Conservation (phyloP, 2,888 invertebrate species). For the Camponotus fellah region DNA sequence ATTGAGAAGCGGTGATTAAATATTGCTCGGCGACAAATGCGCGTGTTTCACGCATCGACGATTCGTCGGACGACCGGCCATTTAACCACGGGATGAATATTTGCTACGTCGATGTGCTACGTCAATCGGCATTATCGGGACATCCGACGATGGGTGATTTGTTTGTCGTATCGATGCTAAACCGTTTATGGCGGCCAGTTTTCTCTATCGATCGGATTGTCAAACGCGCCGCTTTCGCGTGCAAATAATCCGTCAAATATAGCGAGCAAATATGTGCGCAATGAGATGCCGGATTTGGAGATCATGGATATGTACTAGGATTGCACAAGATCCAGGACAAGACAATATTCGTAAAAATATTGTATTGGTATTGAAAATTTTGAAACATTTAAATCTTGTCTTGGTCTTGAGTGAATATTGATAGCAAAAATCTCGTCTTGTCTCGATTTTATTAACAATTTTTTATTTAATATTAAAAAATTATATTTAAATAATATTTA, state of each 20-base stretch:
- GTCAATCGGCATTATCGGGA: slow-evolving; percentile 44
- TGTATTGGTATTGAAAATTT: too few relatives aligned
- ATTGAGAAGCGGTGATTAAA: slow-evolving; percentile 36
- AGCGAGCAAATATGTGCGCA: slow-evolving; percentile 13
- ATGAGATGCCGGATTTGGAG: neutral
- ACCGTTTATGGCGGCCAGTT: slow-evolving; percentile 32
- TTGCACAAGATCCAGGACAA: too few relatives aligned
- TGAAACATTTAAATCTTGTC: too few relatives aligned
- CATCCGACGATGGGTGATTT: slow-evolving; percentile 51
- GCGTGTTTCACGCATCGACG: slow-evolving; percentile 8
- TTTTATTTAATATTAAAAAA: too few relatives aligned
- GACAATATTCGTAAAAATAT: too few relatives aligned
- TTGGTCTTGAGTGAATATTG: too few relatives aligned
- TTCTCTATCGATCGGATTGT: slow-evolving; percentile 37
- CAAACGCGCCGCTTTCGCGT: slow-evolving; percentile 28
- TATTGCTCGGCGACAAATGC: slow-evolving; percentile 32
- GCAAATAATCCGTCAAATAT: slow-evolving; percentile 27
- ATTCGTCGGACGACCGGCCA: slow-evolving; percentile 11
- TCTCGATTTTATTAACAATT: too few relatives aligned
- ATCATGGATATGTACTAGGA: too few relatives aligned
- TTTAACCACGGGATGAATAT: slow-evolving; percentile 42
- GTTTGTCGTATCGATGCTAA: slow-evolving; percentile 45
- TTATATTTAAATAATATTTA: too few relatives aligned
- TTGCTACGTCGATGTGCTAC: slow-evolving; percentile 19
- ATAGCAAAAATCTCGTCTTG: too few relatives aligned